Evolutionary conservation across 2,888 invertebrate genomes (phyloP).

Genomic region (Drosophila diplacantha): DNA sequence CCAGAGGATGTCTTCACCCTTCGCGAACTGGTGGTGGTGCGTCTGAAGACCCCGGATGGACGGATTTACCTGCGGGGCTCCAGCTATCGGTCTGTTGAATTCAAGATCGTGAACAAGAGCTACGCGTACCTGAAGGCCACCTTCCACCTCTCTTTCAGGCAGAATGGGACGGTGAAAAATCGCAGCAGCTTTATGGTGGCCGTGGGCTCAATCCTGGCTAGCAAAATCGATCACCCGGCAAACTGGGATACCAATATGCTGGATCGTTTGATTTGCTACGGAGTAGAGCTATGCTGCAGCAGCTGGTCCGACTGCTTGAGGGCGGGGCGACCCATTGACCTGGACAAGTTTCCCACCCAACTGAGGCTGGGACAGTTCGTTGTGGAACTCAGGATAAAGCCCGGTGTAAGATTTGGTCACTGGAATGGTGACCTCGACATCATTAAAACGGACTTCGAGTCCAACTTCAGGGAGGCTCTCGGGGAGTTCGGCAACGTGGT

Average conservation of each 20-base stretch:
- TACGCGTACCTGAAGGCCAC: constrained; percentile 70
- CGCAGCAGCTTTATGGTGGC: constrained; percentile 71
- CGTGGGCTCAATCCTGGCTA: constrained; percentile 65
- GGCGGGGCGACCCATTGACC: constrained; percentile 45
- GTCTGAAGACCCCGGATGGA: constrained; percentile 66
- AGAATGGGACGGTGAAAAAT: constrained; percentile 54
- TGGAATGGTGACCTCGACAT: constrained; percentile 56
- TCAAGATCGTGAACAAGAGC: constrained; percentile 63
- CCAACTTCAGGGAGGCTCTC: constrained; percentile 49
- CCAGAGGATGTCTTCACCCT: constrained; percentile 55
- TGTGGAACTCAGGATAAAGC: constrained; percentile 50
- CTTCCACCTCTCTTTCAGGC: constrained; percentile 66
- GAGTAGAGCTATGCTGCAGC: constrained; percentile 65
- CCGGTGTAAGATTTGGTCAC: constrained; percentile 45
- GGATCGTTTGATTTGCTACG: constrained; percentile 73
- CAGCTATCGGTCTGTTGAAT: constrained; percentile 57
- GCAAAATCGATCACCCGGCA: constrained; percentile 75
- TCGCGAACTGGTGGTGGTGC: constrained; percentile 67
- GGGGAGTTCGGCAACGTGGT: constrained; percentile 56
- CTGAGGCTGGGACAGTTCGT: constrained; percentile 72
- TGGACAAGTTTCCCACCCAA: constrained; percentile 67
- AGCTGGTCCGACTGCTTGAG: constrained; percentile 59
- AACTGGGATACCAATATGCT: constrained; percentile 71
- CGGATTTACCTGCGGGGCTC: constrained; percentile 54
- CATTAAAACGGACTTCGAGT: constrained; percentile 38